phyloP scores from a whole-genome alignment of 2,113 vertebrate species.

The Melospiza melodia region DNA sequence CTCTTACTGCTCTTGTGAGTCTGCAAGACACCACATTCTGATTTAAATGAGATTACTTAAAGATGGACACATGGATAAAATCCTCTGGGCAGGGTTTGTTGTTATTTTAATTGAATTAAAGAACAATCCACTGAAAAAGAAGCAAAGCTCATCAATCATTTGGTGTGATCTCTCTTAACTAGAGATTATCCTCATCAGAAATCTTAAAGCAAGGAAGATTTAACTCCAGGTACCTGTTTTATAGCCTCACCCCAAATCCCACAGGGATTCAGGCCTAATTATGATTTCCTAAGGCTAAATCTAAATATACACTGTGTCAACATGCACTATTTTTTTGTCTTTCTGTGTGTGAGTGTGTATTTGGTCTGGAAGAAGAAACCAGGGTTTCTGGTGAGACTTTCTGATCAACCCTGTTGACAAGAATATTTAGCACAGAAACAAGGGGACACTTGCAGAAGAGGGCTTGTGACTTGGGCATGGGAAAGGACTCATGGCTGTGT shows the following conservation, averaged over 20 bases:
- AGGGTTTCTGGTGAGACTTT: not conserved
- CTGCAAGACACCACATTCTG: not conserved
- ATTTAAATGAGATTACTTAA: conserved; percentile 26
- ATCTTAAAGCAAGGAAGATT: not conserved
- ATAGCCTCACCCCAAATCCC: not conserved
- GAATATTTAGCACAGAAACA: not conserved
- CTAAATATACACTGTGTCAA: not conserved
- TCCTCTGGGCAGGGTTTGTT: not conserved
- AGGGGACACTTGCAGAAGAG: not conserved
- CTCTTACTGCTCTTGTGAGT: not conserved
- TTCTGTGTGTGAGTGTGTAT: not conserved
- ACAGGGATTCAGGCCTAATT: not conserved
- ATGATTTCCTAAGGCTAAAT: not conserved
- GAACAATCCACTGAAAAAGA: conserved; percentile 11
- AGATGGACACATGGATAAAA: not conserved
- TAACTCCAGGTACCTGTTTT: not conserved
- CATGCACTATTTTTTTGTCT: not conserved
- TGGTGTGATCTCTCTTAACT: not conserved
- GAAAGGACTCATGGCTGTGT: not conserved
- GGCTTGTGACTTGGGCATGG: not conserved
- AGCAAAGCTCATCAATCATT: not conserved
- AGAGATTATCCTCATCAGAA: not conserved
- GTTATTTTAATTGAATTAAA: conserved; percentile 21
- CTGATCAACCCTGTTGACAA: not conserved
- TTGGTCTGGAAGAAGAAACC: not conserved